phyloP scores from a whole-genome alignment of 2,888 invertebrate genomes.

The Tetrapedia diversipes region DNA sequence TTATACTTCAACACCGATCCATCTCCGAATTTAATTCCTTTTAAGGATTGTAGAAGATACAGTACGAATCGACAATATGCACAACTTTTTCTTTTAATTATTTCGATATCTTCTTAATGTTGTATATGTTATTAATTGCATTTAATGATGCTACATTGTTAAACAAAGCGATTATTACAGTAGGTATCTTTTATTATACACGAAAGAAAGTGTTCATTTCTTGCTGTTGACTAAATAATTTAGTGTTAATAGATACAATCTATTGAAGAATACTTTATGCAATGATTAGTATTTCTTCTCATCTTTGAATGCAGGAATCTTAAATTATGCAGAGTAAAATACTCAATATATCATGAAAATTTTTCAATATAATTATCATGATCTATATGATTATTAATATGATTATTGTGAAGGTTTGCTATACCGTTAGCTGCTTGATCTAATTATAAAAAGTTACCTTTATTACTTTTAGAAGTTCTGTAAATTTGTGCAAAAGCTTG shows the following conservation, averaged over 20 bases:
- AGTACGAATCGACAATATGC: neutral
- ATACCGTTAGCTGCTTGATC: neutral
- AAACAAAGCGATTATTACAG: neutral
- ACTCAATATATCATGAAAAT: conserved; percentile 20
- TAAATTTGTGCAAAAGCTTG: too few relatives aligned
- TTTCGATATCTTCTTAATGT: neutral
- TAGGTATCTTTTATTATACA: neutral
- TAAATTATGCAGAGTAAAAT: too few relatives aligned
- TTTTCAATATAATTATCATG: conserved; percentile 9
- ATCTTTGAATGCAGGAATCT: conserved; percentile 13
- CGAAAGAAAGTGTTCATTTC: neutral
- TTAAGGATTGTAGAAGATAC: conserved; percentile 64
- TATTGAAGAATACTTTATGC: neutral
- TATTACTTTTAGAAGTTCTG: too few relatives aligned
- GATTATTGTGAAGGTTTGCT: neutral
- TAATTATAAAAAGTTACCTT: conserved; percentile 1
- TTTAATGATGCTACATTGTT: neutral
- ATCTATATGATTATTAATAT: too few relatives aligned
- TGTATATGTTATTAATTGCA: neutral
- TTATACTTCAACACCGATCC: conserved; percentile 1
- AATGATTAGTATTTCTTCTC: conserved; percentile 20
- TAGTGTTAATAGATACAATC: neutral
- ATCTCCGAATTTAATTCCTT: conserved; percentile 73
- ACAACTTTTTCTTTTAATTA: neutral
- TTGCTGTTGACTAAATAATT: neutral